Base-by-base conservation (phyloP, 2,888 invertebrate genomes). In the Acronicta aceris region DNA sequence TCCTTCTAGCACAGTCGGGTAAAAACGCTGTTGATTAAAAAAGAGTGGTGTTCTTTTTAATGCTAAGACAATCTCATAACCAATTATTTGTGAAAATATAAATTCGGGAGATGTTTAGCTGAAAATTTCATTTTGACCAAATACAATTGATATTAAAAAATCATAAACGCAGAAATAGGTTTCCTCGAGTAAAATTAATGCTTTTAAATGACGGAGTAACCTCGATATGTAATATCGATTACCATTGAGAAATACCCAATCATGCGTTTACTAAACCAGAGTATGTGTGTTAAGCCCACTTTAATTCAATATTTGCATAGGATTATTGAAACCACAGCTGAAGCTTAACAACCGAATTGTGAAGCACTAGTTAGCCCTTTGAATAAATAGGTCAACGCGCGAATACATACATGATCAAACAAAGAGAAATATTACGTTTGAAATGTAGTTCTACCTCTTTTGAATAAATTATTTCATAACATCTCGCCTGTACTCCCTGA, bases 271-370 rank as follows among this genome's bases (percentile, higher is more conserved):
- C 46, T 65, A 45, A 45, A 21, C 30, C 60, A 49, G 50, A 41
- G 66, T 57, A 50, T 54, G 57, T 57, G 53, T 56, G 65, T 57
- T 65, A 54, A 61, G 54, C 61, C 62, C 71, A 56, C 51, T 59
- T 67, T 36, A 67, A 67, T 71, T 67, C 67, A 57, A 63, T 71
- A 71, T 67, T 71, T 59, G 67, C 70, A 71, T 62, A 72, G 58
- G 67, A 53, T 71, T 71, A 67, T 71, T 42, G 67, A 52, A 40
- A 59, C 58, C 72, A 47, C 55, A 33, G 53, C n/a, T 50, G 50
- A 45, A 63, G 54, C 53, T 59, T 65, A 59, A 43, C 55, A 55
- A 61, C 46, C 30, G 53, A 63, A 63, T 63, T 56, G 21, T 51
- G 17, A 43, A 67, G 53, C 55, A 27, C 16, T 71, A 58, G 72